A percentile compares a stretch with the other conserved stretches of the same genome.
Evolutionary conservation across 2,888 invertebrate species (phyloP).

Genomic region (Schizotus pectinicornis): DNA sequence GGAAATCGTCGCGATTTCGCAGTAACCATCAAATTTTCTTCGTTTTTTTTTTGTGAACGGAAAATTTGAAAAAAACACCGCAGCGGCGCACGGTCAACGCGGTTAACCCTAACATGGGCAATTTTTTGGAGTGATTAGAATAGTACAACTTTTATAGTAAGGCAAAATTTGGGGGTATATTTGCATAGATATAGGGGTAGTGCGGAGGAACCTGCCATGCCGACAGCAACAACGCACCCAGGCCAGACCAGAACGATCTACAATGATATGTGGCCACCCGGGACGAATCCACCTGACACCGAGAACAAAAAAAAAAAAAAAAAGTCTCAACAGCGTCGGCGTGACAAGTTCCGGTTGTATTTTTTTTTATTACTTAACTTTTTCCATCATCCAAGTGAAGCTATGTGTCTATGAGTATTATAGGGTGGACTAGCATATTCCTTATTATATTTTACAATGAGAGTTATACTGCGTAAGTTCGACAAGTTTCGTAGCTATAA

Average conservation of each 20-base stretch:
- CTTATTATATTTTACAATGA: conserved; percentile 25
- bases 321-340: no score
- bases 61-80: no score
- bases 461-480: conserved; percentile 15
- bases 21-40: no score
- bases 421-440: conserved; percentile 27
- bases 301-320: no score
- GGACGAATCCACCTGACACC: conserved; percentile 2
- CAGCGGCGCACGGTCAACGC: no score
- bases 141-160: conserved; percentile 13
- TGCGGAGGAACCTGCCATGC: conserved; percentile 15
- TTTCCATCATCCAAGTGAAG: conserved; percentile 1
- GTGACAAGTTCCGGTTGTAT: no score
- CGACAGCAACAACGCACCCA: conserved; percentile 1
- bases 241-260: conserved; percentile 25
- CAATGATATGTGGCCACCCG: conserved; percentile 30
- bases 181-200: conserved; percentile 21
- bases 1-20: no score
- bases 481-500: conserved; percentile 10
- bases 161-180: conserved; percentile 27
- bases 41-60: no score
- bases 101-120: no score
- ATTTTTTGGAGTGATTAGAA: no score
- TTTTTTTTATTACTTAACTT: not conserved
- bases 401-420: conserved; percentile 26